Evolutionary conservation across 2,113 vertebrate genomes (phyloP), one percentile per base, ranked within the genome.

Genomic region (Syngnathus floridae): DNA sequence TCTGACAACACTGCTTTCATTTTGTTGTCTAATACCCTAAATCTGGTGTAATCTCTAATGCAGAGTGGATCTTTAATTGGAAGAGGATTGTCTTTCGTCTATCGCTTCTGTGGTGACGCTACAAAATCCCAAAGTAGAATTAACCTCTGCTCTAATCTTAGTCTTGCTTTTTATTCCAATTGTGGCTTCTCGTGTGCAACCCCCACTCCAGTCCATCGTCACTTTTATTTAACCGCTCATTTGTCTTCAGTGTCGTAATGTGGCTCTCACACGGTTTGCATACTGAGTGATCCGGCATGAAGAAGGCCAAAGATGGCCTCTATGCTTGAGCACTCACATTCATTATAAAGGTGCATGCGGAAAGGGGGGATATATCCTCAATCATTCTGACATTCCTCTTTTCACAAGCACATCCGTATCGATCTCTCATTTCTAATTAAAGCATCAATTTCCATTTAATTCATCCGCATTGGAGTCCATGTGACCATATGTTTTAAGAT

Each of bases 121-220:
- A 35, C 14, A 62, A 79, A 84, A 8, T 73, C 67, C 61, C 72
- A 59, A 66, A 73, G 64, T 58, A 66, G 58, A 74, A 69, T 82
- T 73, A 77, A 81, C 75, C 74, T 65, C 64, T 62, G 0, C 52
- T 69, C 52, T 86, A 85, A 86, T 88, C 84, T 80, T 82, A 82
- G 83, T 88, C 83, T 81, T 74, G 68, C 84, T 73, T 82, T 69
- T 48, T 71, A 69, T 48, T 69, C 49, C 36, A 26, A 21, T 3
- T 31, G n/a, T 65, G n/a, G 10, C 60, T 2, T 74, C 52, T 48
- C 65, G 52, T 52, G 8, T 61, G n/a, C 45, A 26, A n/a, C 36
- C 1, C 5, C 11, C 21, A 13, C 21, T 21, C 11, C 13, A 1
- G 51, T 22, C 58, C 26, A n/a, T 40, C 66, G 41, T 31, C 17